phyloP scores from a whole-genome alignment of 1,140 invertebrate genomes.

The Neodiprion virginianus region DNA sequence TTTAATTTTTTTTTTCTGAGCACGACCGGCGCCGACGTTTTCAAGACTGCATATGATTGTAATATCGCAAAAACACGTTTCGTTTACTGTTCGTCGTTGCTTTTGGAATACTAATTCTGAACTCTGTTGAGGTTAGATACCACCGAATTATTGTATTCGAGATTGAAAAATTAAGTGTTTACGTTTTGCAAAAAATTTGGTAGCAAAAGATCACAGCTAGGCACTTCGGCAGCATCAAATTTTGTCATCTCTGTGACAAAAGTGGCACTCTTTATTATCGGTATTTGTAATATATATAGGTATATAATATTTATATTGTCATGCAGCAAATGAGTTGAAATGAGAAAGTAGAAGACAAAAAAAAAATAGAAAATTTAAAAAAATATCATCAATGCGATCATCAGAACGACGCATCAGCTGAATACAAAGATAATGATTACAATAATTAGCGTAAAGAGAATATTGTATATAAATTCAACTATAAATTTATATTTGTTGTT shows the following conservation, averaged over 20 bases:
- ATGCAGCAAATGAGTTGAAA: background rate
- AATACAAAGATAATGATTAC: too few relatives aligned
- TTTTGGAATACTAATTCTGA: conserved; percentile 22
- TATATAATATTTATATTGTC: conserved; percentile 1
- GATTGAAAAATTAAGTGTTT: background rate
- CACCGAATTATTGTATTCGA: conserved; percentile 29
- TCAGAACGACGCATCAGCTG: too few relatives aligned
- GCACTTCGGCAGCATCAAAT: conserved; percentile 36
- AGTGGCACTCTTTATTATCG: background rate
- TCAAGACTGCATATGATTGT: too few relatives aligned
- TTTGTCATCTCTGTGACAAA: background rate
- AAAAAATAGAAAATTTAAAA: too few relatives aligned
- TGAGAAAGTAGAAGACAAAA: too few relatives aligned
- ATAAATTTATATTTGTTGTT: too few relatives aligned
- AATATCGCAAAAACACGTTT: too few relatives aligned
- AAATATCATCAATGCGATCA: too few relatives aligned
- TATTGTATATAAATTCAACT: too few relatives aligned
- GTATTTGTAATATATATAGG: background rate
- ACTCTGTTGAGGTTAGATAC: conserved; percentile 22
- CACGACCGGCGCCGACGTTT: too few relatives aligned
- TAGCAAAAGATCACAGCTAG: conserved; percentile 44
- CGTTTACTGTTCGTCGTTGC: background rate
- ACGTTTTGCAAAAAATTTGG: conserved; percentile 27
- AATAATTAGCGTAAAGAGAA: too few relatives aligned
- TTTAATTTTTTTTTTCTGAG: background rate